phyloP scores from a whole-genome alignment of 1,140 invertebrate species.

The Harlomillsia oculata region DNA sequence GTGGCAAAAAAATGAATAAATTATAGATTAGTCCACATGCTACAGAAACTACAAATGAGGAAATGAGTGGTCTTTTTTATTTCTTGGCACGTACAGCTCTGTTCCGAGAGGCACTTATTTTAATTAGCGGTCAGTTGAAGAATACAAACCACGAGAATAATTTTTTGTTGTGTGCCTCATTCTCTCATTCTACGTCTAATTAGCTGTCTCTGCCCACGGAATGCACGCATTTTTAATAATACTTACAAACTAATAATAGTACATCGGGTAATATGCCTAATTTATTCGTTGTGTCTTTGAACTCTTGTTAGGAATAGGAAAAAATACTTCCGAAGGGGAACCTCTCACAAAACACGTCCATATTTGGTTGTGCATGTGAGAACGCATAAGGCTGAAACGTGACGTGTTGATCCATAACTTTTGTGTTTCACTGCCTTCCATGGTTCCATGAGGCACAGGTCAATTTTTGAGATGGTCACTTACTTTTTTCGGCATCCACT shows the following conservation, averaged over 20 bases:
- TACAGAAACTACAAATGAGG: too few relatives aligned
- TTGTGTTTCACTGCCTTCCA: not conserved
- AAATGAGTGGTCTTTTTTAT: too few relatives aligned
- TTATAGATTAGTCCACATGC: too few relatives aligned
- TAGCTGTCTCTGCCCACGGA: conserved; percentile 1
- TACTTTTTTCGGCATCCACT: too few relatives aligned
- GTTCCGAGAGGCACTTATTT: not conserved
- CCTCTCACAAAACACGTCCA: not conserved
- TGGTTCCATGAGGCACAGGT: too few relatives aligned
- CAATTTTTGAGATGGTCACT: too few relatives aligned
- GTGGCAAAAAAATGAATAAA: too few relatives aligned
- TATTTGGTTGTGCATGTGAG: not conserved
- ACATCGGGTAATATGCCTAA: not conserved
- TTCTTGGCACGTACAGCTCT: not conserved
- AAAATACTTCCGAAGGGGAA: conserved; percentile 3
- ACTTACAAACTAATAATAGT: not conserved
- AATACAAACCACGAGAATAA: not conserved
- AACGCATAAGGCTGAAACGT: too few relatives aligned
- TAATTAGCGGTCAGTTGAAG: not conserved
- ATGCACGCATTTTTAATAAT: conserved; percentile 9
- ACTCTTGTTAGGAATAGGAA: conserved; percentile 7
- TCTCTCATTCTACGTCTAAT: not conserved
- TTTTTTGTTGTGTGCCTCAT: not conserved
- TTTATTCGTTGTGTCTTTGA: not conserved
- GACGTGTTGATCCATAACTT: conserved; percentile 3